These are phyloP conservation scores for Corythaeola cristata DNA, from an alignment of 2,113 vertebrate species.

Conservation along the genomic window DNA sequence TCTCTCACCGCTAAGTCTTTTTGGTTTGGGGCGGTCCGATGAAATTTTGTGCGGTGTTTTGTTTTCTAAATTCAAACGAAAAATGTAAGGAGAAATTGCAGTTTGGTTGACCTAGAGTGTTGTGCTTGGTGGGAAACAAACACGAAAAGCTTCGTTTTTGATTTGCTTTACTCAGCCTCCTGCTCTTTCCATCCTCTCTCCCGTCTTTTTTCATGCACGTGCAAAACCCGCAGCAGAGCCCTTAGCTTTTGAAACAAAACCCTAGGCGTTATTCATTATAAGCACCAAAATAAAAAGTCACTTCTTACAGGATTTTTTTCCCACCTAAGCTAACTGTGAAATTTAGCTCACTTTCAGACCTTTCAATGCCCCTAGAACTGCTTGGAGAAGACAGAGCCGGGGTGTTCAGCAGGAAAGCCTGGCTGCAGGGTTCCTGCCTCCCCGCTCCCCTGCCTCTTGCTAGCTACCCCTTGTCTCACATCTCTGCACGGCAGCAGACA, in stretches of 20 bases:
- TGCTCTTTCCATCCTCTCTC: background rate
- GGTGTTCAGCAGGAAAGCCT: background rate
- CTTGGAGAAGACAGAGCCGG: background rate
- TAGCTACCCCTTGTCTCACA: background rate
- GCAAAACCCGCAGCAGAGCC: background rate
- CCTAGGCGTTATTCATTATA: background rate
- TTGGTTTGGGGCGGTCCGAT: background rate
- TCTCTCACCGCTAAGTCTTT: background rate
- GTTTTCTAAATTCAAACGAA: background rate
- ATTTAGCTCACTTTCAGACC: rapidly evolving
- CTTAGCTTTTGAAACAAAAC: background rate
- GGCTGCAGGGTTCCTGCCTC: background rate
- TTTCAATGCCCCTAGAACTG: background rate
- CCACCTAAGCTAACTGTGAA: background rate
- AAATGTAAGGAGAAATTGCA: background rate
- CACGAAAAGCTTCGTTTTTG: background rate
- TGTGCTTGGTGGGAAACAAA: background rate
- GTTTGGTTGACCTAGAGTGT: background rate
- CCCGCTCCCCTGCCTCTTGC: background rate
- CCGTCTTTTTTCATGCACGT: too few relatives aligned
- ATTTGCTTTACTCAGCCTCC: background rate
- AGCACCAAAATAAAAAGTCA: background rate
- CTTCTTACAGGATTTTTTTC: rapidly evolving
- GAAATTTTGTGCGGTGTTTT: background rate
- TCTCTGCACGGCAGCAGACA: background rate